Base-by-base conservation (phyloP, 2,797 vertebrate species). In the Stomatorhinus walkeri region DNA sequence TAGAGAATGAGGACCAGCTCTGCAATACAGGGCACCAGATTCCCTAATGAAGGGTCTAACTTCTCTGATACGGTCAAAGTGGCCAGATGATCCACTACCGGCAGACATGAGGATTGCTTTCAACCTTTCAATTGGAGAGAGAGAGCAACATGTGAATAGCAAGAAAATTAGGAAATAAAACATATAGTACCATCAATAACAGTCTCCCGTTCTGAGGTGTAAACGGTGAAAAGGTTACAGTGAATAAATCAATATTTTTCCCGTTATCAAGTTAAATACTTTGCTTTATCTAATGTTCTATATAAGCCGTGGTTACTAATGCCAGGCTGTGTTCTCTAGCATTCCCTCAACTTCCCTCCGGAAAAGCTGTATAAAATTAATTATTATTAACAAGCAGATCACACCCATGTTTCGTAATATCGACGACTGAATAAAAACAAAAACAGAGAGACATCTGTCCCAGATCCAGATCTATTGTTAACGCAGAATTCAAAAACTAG, bases 41-140 rank as follows among this genome's bases (percentile, higher is more conserved):
- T 96, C 97, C 90, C 96, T 93, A 88, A 96, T 95, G 40, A 97
- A 97, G 87, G 91, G 89, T 1, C 94, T 94, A 79, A 90, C 16
- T 51, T 92, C 93, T 76, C 94, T 89, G 56, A 95, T 92, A 46
- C 93, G 90, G 92, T 96, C 94, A 1, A 95, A 94, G 87, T 91
- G 93, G 87, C 90, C 22, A 7, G 84, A 89, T 59, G 89, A 93
- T 56, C 90, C 91, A 88, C 91, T 90, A 83, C 89, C 89, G 54
- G 92, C 91, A 90, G 94, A 95, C 95, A 96, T 95, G 4, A 89
- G 90, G 89, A 87, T 87, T 32, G 88, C 36, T 90, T 86, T 90
- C 24, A 83, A 61, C 76, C 43, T 10, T 76, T 76, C 54, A 88
- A 19, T 28, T 10, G 79, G 86, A 24, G 85, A 87, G 4, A 68